phyloP scores from a whole-genome alignment of 2,888 invertebrate species.

The Orthonevra nobilis region DNA sequence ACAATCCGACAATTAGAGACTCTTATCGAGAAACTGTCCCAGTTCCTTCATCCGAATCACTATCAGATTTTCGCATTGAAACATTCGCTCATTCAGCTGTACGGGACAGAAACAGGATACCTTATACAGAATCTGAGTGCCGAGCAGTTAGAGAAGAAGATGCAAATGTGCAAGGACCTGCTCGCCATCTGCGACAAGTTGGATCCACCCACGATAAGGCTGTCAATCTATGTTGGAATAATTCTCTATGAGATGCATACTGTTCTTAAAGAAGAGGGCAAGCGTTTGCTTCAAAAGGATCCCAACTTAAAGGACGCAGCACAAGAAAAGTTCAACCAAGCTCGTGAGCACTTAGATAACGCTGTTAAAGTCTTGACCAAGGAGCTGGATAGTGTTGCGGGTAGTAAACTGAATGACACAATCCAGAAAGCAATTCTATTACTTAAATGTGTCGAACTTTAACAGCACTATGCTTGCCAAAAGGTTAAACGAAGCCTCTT shows the following conservation, averaged over 20 bases:
- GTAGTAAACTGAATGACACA: conserved; percentile 75
- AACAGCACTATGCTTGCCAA: too few relatives aligned
- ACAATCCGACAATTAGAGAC: conserved; percentile 83
- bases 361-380: conserved; percentile 76
- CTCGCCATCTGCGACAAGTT: conserved; percentile 83
- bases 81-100: conserved; percentile 90
- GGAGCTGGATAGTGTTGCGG: conserved; percentile 77
- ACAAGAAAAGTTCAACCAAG: conserved; percentile 68
- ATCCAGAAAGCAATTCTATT: conserved; percentile 45
- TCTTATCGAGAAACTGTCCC: conserved; percentile 85
- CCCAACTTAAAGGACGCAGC: conserved; percentile 36
- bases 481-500: too few relatives aligned
- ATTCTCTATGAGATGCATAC: conserved; percentile 87
- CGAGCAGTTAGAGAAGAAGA: conserved; percentile 84
- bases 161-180: conserved; percentile 85
- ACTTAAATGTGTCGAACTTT: conserved; percentile 27
- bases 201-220: conserved; percentile 87
- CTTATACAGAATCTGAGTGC: conserved; percentile 81
- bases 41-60: conserved; percentile 91
- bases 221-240: conserved; percentile 89
- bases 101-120: conserved; percentile 86
- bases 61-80: conserved; percentile 91
- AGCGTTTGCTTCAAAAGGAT: conserved; percentile 73
- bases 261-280: conserved; percentile 82
- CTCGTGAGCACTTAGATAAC: conserved; percentile 72